Evolutionary conservation across 2,797 vertebrate species (phyloP).

Genomic region (Ctenosaura bakeri): DNA sequence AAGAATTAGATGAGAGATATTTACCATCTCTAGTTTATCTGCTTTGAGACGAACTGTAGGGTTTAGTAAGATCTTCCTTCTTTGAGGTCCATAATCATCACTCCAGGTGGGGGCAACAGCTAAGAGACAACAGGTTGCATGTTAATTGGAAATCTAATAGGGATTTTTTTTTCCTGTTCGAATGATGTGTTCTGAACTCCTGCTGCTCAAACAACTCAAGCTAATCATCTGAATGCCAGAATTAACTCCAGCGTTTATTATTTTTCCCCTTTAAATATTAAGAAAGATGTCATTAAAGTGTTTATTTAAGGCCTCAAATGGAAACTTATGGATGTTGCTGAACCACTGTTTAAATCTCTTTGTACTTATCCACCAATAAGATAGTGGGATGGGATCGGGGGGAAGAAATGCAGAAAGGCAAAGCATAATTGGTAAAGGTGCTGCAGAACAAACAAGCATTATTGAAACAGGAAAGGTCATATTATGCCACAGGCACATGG

Average conservation of each 20-base stretch:
- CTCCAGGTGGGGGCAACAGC: slow-evolving; percentile 68
- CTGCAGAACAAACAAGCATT: slow-evolving; percentile 43
- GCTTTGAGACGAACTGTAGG: slow-evolving; percentile 80
- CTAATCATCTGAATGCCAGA: slow-evolving; percentile 67
- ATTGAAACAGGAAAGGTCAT: slow-evolving; percentile 34
- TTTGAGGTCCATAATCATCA: slow-evolving; percentile 65
- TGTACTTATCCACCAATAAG: not conserved
- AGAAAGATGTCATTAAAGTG: slow-evolving; percentile 29
- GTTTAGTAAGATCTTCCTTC: slow-evolving; percentile 77
- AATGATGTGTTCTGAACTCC: slow-evolving; percentile 66
- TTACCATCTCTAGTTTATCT: slow-evolving; percentile 89
- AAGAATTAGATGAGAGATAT: slow-evolving; percentile 50
- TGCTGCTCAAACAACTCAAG: slow-evolving; percentile 67
- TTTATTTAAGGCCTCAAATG: slow-evolving; percentile 31
- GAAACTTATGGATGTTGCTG: slow-evolving; percentile 29
- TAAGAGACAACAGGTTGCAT: slow-evolving; percentile 67
- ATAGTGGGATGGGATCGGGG: not conserved
- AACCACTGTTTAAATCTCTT: slow-evolving; percentile 19
- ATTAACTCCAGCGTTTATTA: slow-evolving; percentile 54
- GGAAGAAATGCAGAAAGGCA: slow-evolving; percentile 3
- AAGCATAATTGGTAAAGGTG: slow-evolving; percentile 47
- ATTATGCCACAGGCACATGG: slow-evolving; percentile 46
- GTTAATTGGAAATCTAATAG: slow-evolving; percentile 62
- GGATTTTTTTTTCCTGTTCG: slow-evolving; percentile 62
- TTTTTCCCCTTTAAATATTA: slow-evolving; percentile 20